phyloP scores from a whole-genome alignment of 1,140 invertebrate genomes.

The Parasteatoda tepidariorum region DNA sequence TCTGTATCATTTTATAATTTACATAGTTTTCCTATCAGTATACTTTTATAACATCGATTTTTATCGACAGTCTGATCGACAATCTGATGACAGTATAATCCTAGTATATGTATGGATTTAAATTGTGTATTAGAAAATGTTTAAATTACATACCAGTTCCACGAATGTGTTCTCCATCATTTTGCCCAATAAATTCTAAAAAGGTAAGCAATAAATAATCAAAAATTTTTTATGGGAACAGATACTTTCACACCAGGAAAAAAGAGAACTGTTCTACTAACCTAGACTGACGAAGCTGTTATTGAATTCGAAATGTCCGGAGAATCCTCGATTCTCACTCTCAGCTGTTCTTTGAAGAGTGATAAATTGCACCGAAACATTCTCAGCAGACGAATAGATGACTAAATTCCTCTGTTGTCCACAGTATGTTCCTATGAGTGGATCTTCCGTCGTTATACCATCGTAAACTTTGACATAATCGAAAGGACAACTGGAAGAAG shows the following conservation, averaged over 20 bases:
- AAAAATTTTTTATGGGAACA: not conserved
- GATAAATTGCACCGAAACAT: slow-evolving; percentile 88
- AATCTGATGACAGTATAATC: no score
- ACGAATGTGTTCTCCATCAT: slow-evolving; percentile 90
- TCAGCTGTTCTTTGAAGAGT: slow-evolving; percentile 89
- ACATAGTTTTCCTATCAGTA: no score
- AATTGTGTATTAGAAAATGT: no score
- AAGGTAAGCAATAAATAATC: not conserved
- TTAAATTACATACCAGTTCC: slow-evolving; percentile 74
- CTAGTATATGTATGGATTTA: no score
- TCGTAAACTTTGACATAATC: slow-evolving; percentile 98
- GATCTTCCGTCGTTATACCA: slow-evolving; percentile 84
- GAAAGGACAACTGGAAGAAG: slow-evolving; percentile 90
- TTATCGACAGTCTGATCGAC: no score
- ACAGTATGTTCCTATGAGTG: slow-evolving; percentile 96
- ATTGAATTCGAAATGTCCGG: slow-evolving; percentile 95
- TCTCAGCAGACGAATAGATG: slow-evolving; percentile 91
- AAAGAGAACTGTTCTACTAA: slow-evolving; percentile 68
- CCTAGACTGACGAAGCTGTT: slow-evolving; percentile 96
- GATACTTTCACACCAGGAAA: not conserved
- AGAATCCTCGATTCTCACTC: slow-evolving; percentile 94
- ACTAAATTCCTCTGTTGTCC: slow-evolving; percentile 96
- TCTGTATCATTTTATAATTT: no score
- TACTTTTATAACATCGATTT: no score
- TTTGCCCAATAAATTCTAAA: slow-evolving; percentile 91